These are phyloP conservation scores for Mythimna ferrago DNA, from an alignment of 2,888 invertebrate species.

Conservation along the genomic window DNA sequence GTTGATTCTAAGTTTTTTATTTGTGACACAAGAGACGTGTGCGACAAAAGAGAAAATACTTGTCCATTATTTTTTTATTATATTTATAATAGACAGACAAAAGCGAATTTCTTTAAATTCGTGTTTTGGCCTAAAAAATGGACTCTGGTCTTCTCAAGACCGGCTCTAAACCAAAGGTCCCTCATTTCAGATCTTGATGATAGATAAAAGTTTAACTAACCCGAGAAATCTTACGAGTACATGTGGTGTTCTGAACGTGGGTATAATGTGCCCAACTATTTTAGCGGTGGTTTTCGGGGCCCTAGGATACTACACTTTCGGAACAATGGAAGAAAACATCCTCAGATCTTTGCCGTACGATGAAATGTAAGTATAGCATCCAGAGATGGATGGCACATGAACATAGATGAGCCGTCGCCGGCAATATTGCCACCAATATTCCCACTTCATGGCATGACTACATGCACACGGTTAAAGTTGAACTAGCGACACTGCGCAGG, in stretches of 20 bases:
- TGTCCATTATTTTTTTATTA: background rate
- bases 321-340: conserved; percentile 58
- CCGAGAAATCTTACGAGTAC: conserved; percentile 1
- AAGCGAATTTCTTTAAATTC: too few relatives aligned
- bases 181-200: conserved; percentile 43
- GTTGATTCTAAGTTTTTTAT: too few relatives aligned
- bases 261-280: conserved; percentile 41
- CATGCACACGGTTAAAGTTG: too few relatives aligned
- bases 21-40: too few relatives aligned
- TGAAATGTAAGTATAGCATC: conserved; percentile 38
- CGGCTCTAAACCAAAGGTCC: background rate
- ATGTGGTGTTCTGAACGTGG: conserved; percentile 47
- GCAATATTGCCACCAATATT: too few relatives aligned
- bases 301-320: conserved; percentile 50
- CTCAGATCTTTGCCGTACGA: conserved; percentile 54
- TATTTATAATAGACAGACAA: too few relatives aligned
- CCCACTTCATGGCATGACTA: too few relatives aligned
- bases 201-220: conserved; percentile 44
- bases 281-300: conserved; percentile 32
- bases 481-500: too few relatives aligned
- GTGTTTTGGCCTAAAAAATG: background rate
- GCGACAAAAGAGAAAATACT: background rate
- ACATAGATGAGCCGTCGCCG: too few relatives aligned
- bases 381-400: background rate
- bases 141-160: too few relatives aligned